Evolutionary conservation across 2,113 vertebrate species (phyloP).

Genomic region (Trogon melanurus): DNA sequence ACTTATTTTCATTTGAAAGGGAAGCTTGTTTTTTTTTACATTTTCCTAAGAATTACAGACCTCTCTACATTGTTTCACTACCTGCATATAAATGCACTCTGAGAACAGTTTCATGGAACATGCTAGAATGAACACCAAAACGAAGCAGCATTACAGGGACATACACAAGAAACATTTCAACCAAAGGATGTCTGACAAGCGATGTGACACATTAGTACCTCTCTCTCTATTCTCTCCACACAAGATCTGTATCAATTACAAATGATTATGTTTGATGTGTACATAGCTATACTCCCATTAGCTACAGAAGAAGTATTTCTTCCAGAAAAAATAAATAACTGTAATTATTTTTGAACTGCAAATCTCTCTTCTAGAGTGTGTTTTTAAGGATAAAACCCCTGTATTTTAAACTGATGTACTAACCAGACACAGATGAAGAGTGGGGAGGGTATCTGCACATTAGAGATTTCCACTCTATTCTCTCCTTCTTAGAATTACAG

Average conservation of each 20-base stretch:
- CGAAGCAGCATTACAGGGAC: background rate
- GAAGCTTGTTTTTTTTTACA: background rate
- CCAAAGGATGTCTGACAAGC: background rate
- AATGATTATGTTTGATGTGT: background rate
- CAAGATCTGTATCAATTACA: background rate
- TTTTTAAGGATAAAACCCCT: background rate
- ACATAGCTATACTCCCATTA: background rate
- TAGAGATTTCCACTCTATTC: background rate
- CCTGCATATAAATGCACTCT: background rate
- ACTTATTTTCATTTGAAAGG: slow-evolving; percentile 1
- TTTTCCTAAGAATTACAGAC: background rate
- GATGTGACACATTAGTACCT: background rate
- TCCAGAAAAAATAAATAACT: background rate
- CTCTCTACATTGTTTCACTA: background rate
- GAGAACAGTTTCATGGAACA: background rate
- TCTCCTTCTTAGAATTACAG: background rate
- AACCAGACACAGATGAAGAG: background rate
- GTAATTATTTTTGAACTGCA: background rate
- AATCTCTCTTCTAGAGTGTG: background rate
- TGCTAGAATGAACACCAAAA: background rate
- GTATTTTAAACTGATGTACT: background rate
- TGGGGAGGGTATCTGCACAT: background rate
- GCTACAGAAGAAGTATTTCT: background rate
- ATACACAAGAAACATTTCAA: background rate
- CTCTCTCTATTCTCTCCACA: background rate